Percentiles rank a stretch among this genome's conserved stretches.
phyloP scores from a whole-genome alignment of 2,888 invertebrate species.

The Morpho helenor region DNA sequence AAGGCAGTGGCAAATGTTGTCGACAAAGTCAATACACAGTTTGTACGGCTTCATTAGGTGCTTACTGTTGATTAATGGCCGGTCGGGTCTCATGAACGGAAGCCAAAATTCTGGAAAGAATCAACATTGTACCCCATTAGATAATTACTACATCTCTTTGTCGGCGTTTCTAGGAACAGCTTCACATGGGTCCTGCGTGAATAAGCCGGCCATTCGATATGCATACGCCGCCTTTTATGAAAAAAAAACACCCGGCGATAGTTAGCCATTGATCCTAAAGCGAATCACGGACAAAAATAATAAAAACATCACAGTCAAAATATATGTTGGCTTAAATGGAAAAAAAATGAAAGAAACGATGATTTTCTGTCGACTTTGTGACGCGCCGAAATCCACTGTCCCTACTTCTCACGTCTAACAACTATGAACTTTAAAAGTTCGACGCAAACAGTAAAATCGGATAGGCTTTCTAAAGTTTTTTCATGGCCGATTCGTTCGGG shows the following conservation, averaged over 20 bases:
- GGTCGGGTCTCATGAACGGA: conserved; percentile 52
- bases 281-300: conserved; percentile 75
- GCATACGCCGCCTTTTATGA: conserved; percentile 62
- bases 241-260: conserved; percentile 50
- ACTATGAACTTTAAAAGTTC: conserved; percentile 27
- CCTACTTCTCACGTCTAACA: conserved; percentile 23
- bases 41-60: conserved; percentile 32
- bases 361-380: conserved; percentile 71
- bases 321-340: conserved; percentile 68
- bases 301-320: conserved; percentile 80
- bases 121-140: conserved; percentile 67
- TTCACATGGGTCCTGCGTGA: conserved; percentile 35
- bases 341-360: conserved; percentile 69
- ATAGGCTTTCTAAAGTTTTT: conserved; percentile 32
- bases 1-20: no score
- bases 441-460: conserved; percentile 25
- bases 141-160: conserved; percentile 67
- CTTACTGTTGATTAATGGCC: conserved; percentile 65
- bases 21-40: not conserved
- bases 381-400: conserved; percentile 53
- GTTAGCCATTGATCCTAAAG: conserved; percentile 55
- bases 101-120: conserved; percentile 69
- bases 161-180: conserved; percentile 62
- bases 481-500: conserved; percentile 53
- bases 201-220: conserved; percentile 52